Percentiles rank a stretch among this genome's conserved stretches.
Conservation (phyloP, 23 tunicate species). For the Pegea sp. region DNA sequence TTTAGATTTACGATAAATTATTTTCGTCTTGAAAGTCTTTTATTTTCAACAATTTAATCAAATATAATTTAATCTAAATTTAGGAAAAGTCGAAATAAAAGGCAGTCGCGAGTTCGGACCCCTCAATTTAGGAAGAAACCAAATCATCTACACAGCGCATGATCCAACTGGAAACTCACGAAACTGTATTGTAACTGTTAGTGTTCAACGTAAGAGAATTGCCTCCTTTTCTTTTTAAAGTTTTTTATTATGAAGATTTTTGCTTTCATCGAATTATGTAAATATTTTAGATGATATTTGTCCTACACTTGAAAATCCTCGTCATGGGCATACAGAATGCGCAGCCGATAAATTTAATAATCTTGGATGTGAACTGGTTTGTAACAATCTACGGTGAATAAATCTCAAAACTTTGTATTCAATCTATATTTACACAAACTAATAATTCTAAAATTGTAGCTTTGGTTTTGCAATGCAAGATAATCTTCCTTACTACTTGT, state of each 20-base stretch:
- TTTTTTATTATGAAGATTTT: no score
- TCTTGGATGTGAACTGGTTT: slow-evolving; percentile 23
- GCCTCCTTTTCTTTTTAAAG: no score
- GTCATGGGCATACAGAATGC: slow-evolving; percentile 35
- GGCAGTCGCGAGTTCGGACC: slow-evolving; percentile 20
- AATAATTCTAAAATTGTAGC: slow-evolving; percentile 6
- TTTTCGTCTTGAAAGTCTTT: no score
- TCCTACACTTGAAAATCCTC: slow-evolving; percentile 47
- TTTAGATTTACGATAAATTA: no score
- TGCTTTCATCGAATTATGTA: no score
- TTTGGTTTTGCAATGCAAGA: slow-evolving; percentile 68
- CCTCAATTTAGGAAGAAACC: slow-evolving; percentile 47
- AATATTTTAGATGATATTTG: slow-evolving; percentile 61
- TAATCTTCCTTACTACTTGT: slow-evolving; percentile 17
- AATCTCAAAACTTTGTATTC: neutral
- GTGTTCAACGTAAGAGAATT: slow-evolving; percentile 74
- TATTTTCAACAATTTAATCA: no score
- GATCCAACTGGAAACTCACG: slow-evolving; percentile 55
- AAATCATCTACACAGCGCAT: slow-evolving; percentile 25
- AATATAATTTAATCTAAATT: neutral
- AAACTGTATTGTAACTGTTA: slow-evolving; percentile 44
- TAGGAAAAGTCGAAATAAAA: slow-evolving; percentile 28
- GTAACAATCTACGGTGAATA: slow-evolving; percentile 36
- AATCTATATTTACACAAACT: neutral
- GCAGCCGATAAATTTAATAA: slow-evolving; percentile 3